Evolutionary conservation across 2,888 invertebrate species (phyloP).

Genomic region (Drosophila acutilabella): DNA sequence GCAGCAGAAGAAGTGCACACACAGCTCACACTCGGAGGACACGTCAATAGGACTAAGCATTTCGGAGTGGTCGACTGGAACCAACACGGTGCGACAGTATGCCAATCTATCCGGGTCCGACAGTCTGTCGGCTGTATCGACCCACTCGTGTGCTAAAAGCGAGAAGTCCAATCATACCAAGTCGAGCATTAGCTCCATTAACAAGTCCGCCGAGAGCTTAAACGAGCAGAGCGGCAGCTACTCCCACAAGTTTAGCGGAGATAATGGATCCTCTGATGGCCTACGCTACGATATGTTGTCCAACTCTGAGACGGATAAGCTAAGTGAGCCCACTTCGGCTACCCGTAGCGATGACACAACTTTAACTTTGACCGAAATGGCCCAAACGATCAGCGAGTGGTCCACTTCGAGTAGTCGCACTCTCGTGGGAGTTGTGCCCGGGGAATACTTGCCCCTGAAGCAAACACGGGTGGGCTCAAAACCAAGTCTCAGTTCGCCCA

Average conservation of each 20-base stretch:
- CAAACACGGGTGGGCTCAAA: conserved; percentile 75
- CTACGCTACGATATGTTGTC: conserved; percentile 87
- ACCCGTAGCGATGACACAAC: conserved; percentile 93
- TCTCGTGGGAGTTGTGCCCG: conserved; percentile 87
- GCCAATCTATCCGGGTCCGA: conserved; percentile 90
- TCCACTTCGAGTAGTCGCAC: conserved; percentile 92
- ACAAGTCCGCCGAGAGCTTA: conserved; percentile 86
- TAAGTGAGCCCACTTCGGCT: conserved; percentile 88
- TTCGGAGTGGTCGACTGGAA: conserved; percentile 95
- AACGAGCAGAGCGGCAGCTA: conserved; percentile 84
- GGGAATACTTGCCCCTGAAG: conserved; percentile 85
- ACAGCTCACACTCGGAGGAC: conserved; percentile 94
- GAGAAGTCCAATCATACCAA: conserved; percentile 88
- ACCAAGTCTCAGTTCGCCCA: conserved; percentile 71
- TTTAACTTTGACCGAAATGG: conserved; percentile 89
- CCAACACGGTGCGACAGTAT: conserved; percentile 93
- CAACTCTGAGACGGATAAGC: conserved; percentile 87
- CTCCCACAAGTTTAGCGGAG: conserved; percentile 84
- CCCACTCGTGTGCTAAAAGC: conserved; percentile 87
- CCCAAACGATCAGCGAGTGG: conserved; percentile 93
- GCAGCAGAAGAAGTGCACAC: conserved; percentile 92
- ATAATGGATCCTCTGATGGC: conserved; percentile 84
- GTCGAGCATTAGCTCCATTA: conserved; percentile 87
- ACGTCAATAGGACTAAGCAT: conserved; percentile 94
- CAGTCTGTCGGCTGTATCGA: conserved; percentile 87